These are phyloP conservation scores for Bujurquina vittata DNA, from an alignment of 2,113 vertebrate species.

Conservation along the genomic window DNA sequence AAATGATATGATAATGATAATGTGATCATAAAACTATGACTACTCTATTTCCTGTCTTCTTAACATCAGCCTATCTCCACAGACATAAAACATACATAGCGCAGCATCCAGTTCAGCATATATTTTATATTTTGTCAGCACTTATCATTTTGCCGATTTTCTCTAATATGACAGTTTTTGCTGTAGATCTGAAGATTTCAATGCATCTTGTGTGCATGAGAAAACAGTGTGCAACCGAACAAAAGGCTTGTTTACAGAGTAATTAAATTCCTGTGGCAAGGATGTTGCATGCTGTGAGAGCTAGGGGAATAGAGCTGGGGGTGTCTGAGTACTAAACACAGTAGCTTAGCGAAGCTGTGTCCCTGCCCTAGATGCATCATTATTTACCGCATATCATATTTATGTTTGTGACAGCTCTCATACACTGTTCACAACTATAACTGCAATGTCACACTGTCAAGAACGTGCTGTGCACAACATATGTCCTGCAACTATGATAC, in stretches of 20 bases:
- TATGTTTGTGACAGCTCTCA: background rate
- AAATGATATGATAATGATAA: constrained; percentile 43
- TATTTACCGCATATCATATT: constrained; percentile 20
- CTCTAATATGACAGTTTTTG: constrained; percentile 53
- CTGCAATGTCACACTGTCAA: background rate
- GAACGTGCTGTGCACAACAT: background rate
- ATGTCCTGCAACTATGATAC: background rate
- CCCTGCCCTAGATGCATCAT: constrained; percentile 20
- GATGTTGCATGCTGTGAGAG: constrained; percentile 75
- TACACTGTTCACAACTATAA: background rate
- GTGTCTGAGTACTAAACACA: constrained; percentile 57
- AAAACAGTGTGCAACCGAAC: constrained; percentile 68
- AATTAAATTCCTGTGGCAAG: constrained; percentile 79
- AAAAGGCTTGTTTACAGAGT: constrained; percentile 77
- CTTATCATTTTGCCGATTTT: constrained; percentile 49
- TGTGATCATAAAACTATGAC: constrained; percentile 37
- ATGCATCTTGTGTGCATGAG: constrained; percentile 64
- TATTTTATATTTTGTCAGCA: constrained; percentile 35
- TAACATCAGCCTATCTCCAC: constrained; percentile 5
- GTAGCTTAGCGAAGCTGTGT: constrained; percentile 23
- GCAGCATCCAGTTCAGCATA: constrained; percentile 18
- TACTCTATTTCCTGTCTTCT: constrained; percentile 42
- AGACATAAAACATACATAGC: constrained; percentile 11
- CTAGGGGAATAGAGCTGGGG: constrained; percentile 44
- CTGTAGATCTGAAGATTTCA: constrained; percentile 58